These are phyloP conservation scores for Archilochus colubris DNA, from an alignment of 2,113 vertebrate genomes.

Conservation along the genomic window DNA sequence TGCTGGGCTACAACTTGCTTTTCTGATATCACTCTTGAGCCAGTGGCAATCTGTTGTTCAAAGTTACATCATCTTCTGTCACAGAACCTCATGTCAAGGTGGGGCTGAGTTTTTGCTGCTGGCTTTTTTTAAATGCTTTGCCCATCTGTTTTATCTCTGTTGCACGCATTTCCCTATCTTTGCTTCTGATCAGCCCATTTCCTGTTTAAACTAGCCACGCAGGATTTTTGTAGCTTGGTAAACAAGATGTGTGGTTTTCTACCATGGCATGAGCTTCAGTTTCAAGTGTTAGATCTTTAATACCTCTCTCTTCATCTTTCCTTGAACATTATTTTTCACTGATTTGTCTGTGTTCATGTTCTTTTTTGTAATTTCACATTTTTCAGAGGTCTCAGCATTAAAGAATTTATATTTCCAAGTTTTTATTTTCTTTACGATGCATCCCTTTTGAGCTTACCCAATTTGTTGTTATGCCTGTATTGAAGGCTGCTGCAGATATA, in stretches of 20 bases:
- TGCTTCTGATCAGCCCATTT: conserved; percentile 48
- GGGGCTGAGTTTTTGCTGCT: neutral
- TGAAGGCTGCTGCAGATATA: neutral
- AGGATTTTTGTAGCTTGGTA: conserved; percentile 21
- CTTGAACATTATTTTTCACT: neutral
- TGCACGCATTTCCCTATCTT: conserved; percentile 9
- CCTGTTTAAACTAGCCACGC: conserved; percentile 44
- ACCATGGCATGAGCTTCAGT: neutral
- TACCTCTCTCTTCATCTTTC: neutral
- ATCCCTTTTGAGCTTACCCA: neutral
- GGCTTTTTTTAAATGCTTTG: neutral
- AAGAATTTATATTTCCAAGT: neutral
- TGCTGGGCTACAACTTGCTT: neutral
- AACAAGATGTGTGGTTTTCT: conserved; percentile 55
- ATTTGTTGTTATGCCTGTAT: neutral
- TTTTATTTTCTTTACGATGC: neutral
- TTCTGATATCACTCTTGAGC: neutral
- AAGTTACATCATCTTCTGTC: neutral
- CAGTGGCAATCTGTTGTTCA: neutral
- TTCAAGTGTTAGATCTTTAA: neutral
- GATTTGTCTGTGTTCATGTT: neutral
- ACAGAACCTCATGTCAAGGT: neutral
- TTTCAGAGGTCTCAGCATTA: neutral
- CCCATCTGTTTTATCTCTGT: neutral
- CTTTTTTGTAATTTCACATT: neutral